Evolutionary conservation across 2,888 invertebrate species (phyloP).

Genomic region (Epistrophe eligans): DNA sequence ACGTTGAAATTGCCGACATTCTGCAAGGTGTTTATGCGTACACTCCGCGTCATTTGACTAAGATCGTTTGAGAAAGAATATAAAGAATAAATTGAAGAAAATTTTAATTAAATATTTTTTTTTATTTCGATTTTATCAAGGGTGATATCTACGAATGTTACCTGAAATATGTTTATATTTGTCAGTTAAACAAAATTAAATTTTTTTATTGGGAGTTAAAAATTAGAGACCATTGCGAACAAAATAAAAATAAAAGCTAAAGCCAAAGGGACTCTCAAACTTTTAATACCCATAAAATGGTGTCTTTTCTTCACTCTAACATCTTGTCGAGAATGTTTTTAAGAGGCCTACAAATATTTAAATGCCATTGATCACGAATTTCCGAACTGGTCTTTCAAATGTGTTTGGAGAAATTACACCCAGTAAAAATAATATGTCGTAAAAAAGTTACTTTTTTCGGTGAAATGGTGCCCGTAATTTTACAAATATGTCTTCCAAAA

Average conservation of each 20-base stretch:
- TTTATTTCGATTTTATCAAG: neutral
- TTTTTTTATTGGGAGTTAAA: neutral
- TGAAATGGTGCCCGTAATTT: too few relatives aligned
- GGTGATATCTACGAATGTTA: neutral
- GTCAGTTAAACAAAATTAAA: neutral
- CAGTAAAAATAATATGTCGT: too few relatives aligned
- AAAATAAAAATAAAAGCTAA: neutral
- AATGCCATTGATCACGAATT: neutral
- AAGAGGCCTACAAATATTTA: too few relatives aligned
- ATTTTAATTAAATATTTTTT: neutral
- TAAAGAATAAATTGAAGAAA: neutral
- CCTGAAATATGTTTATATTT: neutral
- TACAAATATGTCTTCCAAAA: too few relatives aligned
- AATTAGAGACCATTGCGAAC: neutral
- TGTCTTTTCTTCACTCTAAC: too few relatives aligned
- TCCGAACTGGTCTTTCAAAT: neutral
- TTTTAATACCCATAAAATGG: too few relatives aligned
- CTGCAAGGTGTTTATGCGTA: slow-evolving; percentile 7
- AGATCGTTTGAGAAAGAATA: neutral
- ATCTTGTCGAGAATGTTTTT: too few relatives aligned
- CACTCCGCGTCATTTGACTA: slow-evolving; percentile 11
- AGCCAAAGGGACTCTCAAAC: too few relatives aligned
- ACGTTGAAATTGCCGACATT: slow-evolving; percentile 32
- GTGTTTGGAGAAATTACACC: too few relatives aligned
- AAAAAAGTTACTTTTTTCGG: too few relatives aligned